Base-by-base conservation (phyloP, 2,113 vertebrate species). In the Emydocephalus ijimae region DNA sequence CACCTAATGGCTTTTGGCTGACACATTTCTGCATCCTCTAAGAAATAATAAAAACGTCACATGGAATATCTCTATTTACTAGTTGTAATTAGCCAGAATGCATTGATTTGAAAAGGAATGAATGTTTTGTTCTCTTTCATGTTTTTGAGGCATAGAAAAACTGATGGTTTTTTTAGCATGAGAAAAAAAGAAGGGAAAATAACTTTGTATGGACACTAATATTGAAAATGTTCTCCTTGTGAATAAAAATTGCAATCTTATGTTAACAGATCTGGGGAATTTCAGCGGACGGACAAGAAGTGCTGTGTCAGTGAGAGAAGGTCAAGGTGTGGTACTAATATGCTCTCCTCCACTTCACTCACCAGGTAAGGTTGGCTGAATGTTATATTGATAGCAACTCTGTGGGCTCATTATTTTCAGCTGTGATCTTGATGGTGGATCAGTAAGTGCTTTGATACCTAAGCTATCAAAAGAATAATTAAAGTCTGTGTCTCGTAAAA, bases 241-340 rank as follows among this genome's bases (percentile, higher is more conserved):
- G 21, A 90, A 90, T 96, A 94, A 94, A 91, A 97, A 94, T 93
- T 92, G 0, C 39, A 96, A 26, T 96, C 4, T 96, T 98, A 54
- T 96, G 69, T 98, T 97, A 88, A 96, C 96, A 99, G 99, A 99
- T 98, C 98, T 99, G 91, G 97, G 98, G 24, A 98, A 98, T 93
- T 99, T 99, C 96, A 99, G 98, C 0, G 96, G 97, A 57, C 98
- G 98, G 94, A 97, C 97, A 48, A 98, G 99, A 97, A 99, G 98
- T 18, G 98, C 98, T 0, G 99, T 99, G 3, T 99, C 98, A 1
- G 99, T 99, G 93, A 98, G 99, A 89, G 99, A 99, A 98, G 98
- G 99, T 94, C 99, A 99, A 97, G 99, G 99, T 7, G 99, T 99
- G 81, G 99, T 99, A 55, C 98, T 99, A 90, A 98, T 99, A 98